Evolutionary conservation across 2,888 invertebrate genomes (phyloP), one percentile per base, ranked within the genome.

Genomic region (Pandemis corylana): DNA sequence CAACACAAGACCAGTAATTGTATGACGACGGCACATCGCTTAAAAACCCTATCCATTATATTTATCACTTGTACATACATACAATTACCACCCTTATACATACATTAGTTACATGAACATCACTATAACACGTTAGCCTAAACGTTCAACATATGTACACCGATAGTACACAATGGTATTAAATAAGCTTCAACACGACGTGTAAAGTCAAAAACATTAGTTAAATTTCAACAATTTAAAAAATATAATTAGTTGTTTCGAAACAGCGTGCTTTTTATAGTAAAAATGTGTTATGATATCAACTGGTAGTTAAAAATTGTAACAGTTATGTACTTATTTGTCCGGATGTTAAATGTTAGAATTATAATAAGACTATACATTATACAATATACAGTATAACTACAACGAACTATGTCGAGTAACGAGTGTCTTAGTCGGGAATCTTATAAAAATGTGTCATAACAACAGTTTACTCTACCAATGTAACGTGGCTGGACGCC

Each of bases 61-160:
- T 59, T 71, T 46, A 66, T 76, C 61, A 71, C 68, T 71, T 64
- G 46, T 74, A 64, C 56, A 75, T 81, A 82, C 85, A 86, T 82
- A 77, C 87, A 86, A 88, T 85, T 86, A 85, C 86, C 84, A 61
- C 42, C 36, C 69, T 69, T 69, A 65, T 9, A 67, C 64, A 68
- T 65, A 72, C 61, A 62, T 65, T 66, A 36, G 49, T 44, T 71
- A 71, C 59, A 59, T 66, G 62, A 75, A 77, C 42, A 44, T 66
- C 76, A 76, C 68, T 81, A 85, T 87, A 87, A 89, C 85, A 84
- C 84, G 78, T 80, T 86, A 86, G 84, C 83, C 84, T 81, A 88
- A 85, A 84, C 84, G 86, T 83, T 85, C 85, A 90, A 91, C 90
- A 90, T 90, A 90, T 91, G 86, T 90, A 91, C 89, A 89, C 72